phyloP scores from a whole-genome alignment of 2,113 vertebrate genomes.

The Macaca nemestrina region DNA sequence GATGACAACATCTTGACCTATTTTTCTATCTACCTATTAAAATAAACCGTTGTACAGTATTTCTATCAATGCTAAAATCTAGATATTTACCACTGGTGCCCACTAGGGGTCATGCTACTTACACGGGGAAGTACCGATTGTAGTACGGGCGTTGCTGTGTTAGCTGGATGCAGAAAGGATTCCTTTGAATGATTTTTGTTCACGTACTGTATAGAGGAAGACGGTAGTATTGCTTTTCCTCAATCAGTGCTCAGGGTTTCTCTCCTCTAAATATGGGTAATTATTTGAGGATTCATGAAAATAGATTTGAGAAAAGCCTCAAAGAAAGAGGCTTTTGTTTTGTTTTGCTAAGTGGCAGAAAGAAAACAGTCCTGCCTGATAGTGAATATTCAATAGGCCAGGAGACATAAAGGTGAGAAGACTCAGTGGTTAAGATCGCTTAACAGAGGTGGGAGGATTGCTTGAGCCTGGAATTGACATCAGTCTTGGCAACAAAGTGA shows the following conservation, averaged over 20 bases:
- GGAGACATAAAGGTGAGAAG: background rate
- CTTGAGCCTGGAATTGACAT: no score
- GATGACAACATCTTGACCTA: background rate
- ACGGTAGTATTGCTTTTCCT: background rate
- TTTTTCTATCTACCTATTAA: background rate
- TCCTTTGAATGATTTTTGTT: background rate
- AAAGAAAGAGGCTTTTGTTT: background rate
- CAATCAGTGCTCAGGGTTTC: background rate
- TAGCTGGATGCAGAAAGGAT: background rate
- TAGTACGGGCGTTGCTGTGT: conserved; percentile 22
- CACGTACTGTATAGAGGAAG: background rate
- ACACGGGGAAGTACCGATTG: conserved; percentile 57
- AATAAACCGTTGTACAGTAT: background rate
- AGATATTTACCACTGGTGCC: background rate
- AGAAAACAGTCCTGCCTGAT: background rate
- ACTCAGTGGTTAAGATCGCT: background rate
- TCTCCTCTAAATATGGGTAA: background rate
- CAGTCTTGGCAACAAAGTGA: no score
- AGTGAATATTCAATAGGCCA: background rate
- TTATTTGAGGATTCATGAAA: conserved; percentile 23
- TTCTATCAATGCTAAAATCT: background rate
- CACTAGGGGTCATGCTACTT: conserved; percentile 71
- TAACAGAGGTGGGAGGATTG: no score
- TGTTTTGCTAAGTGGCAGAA: background rate
- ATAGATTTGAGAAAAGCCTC: background rate